Base-by-base conservation (phyloP, 2,888 invertebrate genomes). In the Aquatica leii region DNA sequence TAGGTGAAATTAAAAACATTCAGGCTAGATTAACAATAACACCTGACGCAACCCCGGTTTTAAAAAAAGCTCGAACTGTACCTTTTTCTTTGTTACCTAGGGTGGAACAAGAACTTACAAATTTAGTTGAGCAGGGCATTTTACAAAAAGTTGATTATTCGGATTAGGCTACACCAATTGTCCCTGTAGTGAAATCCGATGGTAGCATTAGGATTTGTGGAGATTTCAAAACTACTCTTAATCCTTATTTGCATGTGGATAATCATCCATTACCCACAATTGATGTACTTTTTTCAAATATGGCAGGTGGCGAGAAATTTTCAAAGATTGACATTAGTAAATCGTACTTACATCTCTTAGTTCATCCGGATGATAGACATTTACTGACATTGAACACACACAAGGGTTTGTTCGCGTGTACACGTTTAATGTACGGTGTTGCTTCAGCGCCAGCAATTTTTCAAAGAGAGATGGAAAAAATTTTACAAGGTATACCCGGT, bases 181-280 rank as follows among this genome's bases (percentile, higher is more conserved):
- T 43, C 3, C 43, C 43, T 1, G 43, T 43, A 2, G 2, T 43
- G 17, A 43, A 43, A 17, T 4, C 43, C 2, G 6, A 43, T 11
- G 17, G 43, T 5, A 17, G 17, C 6, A 14, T 43, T 3, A 43
- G 43, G 17, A 6, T 43, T 4, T 14, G 14, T 17, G 43, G 43
- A 2, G 43, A 43, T 17, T 43, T n/a, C 17, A 43, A 43, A 12
- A 12, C 2, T 2, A 17, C 43, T 15, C 1, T 43, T 14, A 43
- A 43, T 17, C 43, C 43, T 14, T 1, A 14, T 17, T n/a, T 43
- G 2, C 14, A 15, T 8, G 15, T 43, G 14, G 43, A 43, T 11
- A 8, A 43, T 15, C 43, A 43, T 24, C 56, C 56, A 2, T 40
- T 40, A 4, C 43, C 43, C 17, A 43, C 43, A 5, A 17, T 17